Conservation (phyloP, 2,888 invertebrate species). For the Chironomus tentans region DNA sequence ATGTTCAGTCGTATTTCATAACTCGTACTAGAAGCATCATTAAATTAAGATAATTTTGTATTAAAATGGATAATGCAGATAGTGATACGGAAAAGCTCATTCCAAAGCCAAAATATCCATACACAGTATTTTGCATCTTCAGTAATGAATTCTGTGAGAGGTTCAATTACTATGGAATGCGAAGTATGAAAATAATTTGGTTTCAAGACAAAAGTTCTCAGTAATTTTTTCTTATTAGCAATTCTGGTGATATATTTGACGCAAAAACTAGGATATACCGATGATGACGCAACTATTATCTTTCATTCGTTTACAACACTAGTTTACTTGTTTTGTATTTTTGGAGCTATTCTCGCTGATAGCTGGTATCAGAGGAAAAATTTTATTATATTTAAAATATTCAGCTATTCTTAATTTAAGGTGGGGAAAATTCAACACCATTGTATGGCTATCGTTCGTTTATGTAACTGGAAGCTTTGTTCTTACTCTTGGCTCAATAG, state of each 20-base stretch:
- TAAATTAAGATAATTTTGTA: no score
- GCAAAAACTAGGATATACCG: no score
- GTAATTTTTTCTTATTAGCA: no score
- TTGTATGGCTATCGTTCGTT: constrained; percentile 5
- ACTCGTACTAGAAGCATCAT: no score
- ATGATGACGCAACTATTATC: not conserved
- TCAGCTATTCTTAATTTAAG: not conserved
- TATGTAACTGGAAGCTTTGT: not conserved
- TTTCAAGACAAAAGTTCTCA: no score
- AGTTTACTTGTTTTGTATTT: not conserved
- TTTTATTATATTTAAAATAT: no score
- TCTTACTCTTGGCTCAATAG: constrained; percentile 1
- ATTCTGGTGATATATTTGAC: no score
- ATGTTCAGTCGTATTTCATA: no score
- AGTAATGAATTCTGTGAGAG: constrained; percentile 97
- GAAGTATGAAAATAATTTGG: constrained; percentile 55
- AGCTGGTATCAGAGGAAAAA: no score
- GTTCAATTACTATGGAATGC: constrained; percentile 95
- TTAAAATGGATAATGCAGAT: no score
- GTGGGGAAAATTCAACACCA: constrained; percentile 14
- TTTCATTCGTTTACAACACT: not conserved
- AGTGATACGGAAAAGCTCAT: not conserved
- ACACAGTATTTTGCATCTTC: constrained; percentile 84
- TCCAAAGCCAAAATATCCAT: constrained; percentile 57
- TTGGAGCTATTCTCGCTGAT: constrained; percentile 12